These are phyloP conservation scores for Drosophila bifasciata DNA, from an alignment of 1,140 invertebrate genomes.

Conservation along the genomic window DNA sequence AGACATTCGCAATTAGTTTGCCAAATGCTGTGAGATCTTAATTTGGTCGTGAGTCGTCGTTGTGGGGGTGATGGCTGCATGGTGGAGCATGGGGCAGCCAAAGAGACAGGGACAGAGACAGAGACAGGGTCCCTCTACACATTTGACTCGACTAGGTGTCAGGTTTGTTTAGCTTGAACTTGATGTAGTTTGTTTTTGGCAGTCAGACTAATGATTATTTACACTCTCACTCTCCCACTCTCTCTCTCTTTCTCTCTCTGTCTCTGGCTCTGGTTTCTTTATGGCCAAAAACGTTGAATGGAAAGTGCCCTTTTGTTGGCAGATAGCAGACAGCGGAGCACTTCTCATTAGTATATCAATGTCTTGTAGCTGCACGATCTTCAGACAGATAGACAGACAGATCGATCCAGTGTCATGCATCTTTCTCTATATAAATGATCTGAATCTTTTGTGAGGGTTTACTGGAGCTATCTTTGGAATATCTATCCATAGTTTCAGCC, in stretches of 20 bases:
- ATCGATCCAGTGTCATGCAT: conserved; percentile 8
- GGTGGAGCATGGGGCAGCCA: not conserved
- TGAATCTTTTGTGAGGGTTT: not conserved
- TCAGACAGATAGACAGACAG: conserved; percentile 24
- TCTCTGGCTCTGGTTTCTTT: no score
- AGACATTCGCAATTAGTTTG: conserved; percentile 79
- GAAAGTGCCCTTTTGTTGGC: conserved; percentile 47
- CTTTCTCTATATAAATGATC: conserved; percentile 3
- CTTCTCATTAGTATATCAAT: conserved; percentile 68
- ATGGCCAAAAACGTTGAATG: conserved; percentile 40
- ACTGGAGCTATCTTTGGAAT: no score
- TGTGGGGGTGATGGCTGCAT: conserved; percentile 1
- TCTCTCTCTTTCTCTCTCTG: not conserved
- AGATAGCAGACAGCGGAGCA: not conserved
- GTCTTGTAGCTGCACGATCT: conserved; percentile 57
- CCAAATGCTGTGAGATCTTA: conserved; percentile 79
- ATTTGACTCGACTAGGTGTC: conserved; percentile 38
- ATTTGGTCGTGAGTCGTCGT: conserved; percentile 71
- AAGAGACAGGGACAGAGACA: not conserved
- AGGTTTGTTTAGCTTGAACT: conserved; percentile 59
- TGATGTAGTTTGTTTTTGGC: conserved; percentile 79
- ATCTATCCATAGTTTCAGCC: no score
- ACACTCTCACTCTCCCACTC: conserved; percentile 51
- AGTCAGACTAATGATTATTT: conserved; percentile 62
- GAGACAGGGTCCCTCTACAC: conserved; percentile 26